These are phyloP conservation scores for Bradypodion pumilum DNA, from an alignment of 2,797 vertebrate species.

Conservation along the genomic window DNA sequence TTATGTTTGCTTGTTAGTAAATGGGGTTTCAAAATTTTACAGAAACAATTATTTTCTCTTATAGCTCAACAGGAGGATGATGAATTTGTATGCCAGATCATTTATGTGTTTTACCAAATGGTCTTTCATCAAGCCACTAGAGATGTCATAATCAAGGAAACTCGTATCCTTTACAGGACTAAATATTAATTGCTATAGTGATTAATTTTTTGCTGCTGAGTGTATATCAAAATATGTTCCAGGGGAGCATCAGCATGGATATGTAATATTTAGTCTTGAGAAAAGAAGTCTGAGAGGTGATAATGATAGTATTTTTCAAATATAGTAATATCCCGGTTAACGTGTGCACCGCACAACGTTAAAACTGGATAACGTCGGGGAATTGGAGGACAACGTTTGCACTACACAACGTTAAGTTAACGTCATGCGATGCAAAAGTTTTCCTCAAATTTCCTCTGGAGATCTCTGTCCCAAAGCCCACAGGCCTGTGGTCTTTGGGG, in stretches of 20 bases:
- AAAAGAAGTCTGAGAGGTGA: too few species aligned
- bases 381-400: too few species aligned
- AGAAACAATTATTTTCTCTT: slow-evolving; percentile 36
- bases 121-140: slow-evolving; percentile 97
- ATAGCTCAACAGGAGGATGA: slow-evolving; percentile 95
- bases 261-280: too few species aligned
- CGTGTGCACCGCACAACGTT: too few species aligned
- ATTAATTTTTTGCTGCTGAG: slow-evolving; percentile 34
- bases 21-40: slow-evolving; percentile 15
- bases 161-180: slow-evolving; percentile 87
- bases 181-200: slow-evolving; percentile 10
- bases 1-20: neutral
- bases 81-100: slow-evolving; percentile 98
- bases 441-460: too few species aligned
- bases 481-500: too few species aligned
- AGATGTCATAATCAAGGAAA: slow-evolving; percentile 97
- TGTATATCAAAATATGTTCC: slow-evolving; percentile 9
- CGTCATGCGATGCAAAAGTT: too few species aligned
- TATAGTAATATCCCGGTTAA: too few species aligned
- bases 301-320: too few species aligned
- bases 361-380: too few species aligned
- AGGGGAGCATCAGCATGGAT: slow-evolving; percentile 1
- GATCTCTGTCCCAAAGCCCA: too few species aligned
- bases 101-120: slow-evolving; percentile 99
- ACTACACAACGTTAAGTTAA: too few species aligned